These are phyloP conservation scores for Lepus oiostolus DNA, from an alignment of 2,797 vertebrate genomes.

Conservation along the genomic window DNA sequence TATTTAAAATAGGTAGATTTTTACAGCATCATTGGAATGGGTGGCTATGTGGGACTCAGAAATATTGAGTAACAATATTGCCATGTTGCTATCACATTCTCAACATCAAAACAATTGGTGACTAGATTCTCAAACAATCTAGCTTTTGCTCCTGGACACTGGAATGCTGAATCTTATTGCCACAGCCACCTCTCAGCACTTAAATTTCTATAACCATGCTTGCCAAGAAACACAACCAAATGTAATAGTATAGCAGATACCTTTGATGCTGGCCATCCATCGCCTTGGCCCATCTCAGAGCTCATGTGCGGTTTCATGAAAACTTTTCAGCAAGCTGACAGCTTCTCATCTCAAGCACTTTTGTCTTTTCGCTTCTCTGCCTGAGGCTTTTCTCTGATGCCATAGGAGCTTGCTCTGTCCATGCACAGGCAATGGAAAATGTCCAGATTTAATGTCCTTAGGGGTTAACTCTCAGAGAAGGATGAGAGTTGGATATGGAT, in stretches of 20 bases:
- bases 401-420: not conserved
- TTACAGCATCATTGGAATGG: not conserved
- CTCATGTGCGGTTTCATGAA: not conserved
- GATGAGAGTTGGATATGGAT: not conserved
- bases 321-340: not conserved
- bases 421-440: not conserved
- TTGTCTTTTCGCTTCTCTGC: not conserved
- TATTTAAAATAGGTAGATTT: not conserved
- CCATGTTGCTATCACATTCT: not conserved
- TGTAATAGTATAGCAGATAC: not conserved
- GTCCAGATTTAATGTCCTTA: not conserved
- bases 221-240: not conserved
- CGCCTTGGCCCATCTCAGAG: not conserved
- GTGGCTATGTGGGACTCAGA: not conserved
- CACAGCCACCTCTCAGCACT: not conserved
- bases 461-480: not conserved
- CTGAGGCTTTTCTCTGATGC: not conserved
- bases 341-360: not conserved
- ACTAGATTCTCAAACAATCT: not conserved
- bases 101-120: not conserved
- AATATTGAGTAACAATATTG: not conserved
- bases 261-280: not conserved
- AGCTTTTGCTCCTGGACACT: not conserved
- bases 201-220: not conserved
- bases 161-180: not conserved